Conservation (phyloP, 2,113 vertebrate species). For the Barnardius zonarius region DNA sequence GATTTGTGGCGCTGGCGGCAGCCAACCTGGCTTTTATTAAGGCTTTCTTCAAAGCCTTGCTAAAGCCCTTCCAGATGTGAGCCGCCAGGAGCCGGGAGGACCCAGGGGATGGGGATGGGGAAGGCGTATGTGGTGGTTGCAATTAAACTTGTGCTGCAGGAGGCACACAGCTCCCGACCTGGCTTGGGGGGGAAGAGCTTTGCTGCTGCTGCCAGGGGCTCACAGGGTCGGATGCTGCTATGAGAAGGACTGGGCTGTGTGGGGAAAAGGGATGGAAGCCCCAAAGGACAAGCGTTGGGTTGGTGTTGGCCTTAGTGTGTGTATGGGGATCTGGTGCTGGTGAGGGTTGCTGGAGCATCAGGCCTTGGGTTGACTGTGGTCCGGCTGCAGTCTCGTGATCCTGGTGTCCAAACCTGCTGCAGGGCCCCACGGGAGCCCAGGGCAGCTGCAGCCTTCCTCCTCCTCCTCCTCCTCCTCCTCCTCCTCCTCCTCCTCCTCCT, state of each 20-base stretch:
- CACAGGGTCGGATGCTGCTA: neutral
- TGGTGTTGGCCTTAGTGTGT: accelerated
- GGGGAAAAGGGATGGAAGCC: neutral
- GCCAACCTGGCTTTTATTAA: conserved; percentile 68
- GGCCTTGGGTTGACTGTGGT: neutral
- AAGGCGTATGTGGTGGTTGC: neutral
- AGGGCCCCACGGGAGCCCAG: neutral
- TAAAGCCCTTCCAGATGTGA: conserved; percentile 70
- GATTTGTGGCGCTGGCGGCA: neutral
- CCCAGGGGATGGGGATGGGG: neutral
- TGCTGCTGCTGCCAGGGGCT: accelerated
- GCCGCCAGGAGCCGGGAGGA: neutral
- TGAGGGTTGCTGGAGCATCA: neutral
- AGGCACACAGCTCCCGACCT: neutral
- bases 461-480: neutral
- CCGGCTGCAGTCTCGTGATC: neutral
- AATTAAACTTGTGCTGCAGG: neutral
- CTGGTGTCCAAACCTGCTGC: neutral
- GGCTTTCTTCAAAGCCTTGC: neutral
- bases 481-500: neutral
- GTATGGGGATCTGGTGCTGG: accelerated
- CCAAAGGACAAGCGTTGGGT: accelerated
- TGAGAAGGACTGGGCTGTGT: neutral
- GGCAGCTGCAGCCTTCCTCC: neutral
- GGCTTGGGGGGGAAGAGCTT: neutral